phyloP scores from a whole-genome alignment of 2,888 invertebrate genomes.

The Thymelicus acteon region DNA sequence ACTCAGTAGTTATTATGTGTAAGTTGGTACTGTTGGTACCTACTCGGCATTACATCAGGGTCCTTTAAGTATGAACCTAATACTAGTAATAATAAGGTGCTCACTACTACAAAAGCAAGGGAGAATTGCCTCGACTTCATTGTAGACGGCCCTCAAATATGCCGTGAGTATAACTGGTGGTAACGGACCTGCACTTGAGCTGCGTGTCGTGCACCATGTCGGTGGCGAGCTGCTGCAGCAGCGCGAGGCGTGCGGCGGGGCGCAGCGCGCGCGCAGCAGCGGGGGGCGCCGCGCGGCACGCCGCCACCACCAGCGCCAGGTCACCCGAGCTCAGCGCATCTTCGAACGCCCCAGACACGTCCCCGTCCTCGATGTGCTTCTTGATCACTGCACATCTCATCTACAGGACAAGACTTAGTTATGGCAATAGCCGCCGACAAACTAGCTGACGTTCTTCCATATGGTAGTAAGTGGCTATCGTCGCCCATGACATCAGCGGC shows the following conservation, averaged over 20 bases:
- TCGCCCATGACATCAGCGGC: too few relatives aligned
- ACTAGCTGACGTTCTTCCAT: too few relatives aligned
- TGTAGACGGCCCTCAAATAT: too few relatives aligned
- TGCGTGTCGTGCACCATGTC: constrained; percentile 92
- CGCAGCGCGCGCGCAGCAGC: constrained; percentile 88
- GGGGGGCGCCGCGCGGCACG: constrained; percentile 92
- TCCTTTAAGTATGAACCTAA: too few relatives aligned
- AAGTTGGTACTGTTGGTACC: too few relatives aligned
- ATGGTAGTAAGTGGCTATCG: too few relatives aligned
- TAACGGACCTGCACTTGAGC: constrained; percentile 67
- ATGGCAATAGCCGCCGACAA: not conserved
- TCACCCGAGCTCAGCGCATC: constrained; percentile 94
- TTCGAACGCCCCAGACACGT: constrained; percentile 93
- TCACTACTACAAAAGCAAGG: too few relatives aligned
- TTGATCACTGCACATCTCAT: constrained; percentile 64
- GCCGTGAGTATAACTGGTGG: too few relatives aligned
- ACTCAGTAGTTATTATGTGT: too few relatives aligned
- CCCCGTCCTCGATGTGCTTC: constrained; percentile 79
- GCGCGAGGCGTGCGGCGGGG: constrained; percentile 94
- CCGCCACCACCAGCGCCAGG: constrained; percentile 91
- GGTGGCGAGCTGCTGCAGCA: constrained; percentile 96
- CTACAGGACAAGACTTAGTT: constrained; percentile 45
- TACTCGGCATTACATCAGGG: too few relatives aligned
- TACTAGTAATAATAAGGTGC: too few relatives aligned
- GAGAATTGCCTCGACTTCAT: too few relatives aligned